phyloP scores from a whole-genome alignment of 2,113 vertebrate genomes.

The Burhinus oedicnemus region DNA sequence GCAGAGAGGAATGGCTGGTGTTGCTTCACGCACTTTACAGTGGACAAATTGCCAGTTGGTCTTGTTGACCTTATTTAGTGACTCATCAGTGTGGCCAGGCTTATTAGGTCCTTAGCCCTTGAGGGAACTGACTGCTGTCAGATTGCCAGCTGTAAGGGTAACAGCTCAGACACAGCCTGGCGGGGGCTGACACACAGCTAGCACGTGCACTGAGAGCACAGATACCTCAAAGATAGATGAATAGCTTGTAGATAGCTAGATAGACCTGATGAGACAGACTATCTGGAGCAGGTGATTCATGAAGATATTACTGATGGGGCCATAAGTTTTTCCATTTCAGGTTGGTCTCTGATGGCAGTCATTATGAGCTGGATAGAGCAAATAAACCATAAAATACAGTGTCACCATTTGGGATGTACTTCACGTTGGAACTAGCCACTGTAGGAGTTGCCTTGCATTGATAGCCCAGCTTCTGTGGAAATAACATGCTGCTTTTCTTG shows the following conservation, averaged over 20 bases:
- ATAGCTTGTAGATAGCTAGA: background rate
- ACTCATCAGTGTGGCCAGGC: background rate
- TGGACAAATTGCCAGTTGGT: background rate
- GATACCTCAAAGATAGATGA: background rate
- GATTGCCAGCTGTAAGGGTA: background rate
- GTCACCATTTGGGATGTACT: background rate
- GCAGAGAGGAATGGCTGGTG: background rate
- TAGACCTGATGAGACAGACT: background rate
- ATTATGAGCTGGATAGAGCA: background rate
- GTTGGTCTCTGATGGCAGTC: background rate
- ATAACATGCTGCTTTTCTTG: background rate
- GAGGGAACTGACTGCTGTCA: background rate
- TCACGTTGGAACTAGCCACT: background rate
- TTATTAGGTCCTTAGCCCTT: background rate
- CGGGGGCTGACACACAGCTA: background rate
- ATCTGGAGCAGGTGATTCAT: background rate
- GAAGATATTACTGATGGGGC: background rate
- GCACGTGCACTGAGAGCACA: background rate
- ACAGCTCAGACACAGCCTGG: background rate
- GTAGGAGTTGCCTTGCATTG: background rate
- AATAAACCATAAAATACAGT: background rate
- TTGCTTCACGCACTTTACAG: background rate
- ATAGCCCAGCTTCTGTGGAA: background rate
- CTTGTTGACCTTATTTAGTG: background rate
- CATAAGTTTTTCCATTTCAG: background rate